A percentile compares a stretch with the other conserved stretches of the same genome.
Conservation (phyloP, 2,113 vertebrate genomes). For the Hyperopisus bebe region DNA sequence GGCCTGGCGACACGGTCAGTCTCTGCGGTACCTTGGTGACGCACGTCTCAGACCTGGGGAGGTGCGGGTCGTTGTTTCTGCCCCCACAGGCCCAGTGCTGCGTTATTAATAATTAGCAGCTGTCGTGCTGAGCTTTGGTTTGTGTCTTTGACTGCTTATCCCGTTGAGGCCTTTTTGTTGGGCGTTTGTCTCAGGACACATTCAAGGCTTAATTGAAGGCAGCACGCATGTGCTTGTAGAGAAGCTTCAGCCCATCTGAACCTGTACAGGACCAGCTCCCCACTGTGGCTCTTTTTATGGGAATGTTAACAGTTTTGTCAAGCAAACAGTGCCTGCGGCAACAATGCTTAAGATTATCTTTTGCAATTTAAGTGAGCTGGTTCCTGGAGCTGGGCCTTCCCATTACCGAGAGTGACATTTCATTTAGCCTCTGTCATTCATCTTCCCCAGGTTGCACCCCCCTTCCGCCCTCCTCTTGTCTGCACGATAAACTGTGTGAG, state of each 20-base stretch:
- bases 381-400: constrained; percentile 54
- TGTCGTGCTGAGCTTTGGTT: not conserved
- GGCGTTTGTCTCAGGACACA: not conserved
- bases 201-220: not conserved
- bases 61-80: not conserved
- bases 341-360: constrained; percentile 59
- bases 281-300: constrained; percentile 37
- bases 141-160: not conserved
- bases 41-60: not conserved
- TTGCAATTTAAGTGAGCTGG: constrained; percentile 62
- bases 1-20: not conserved
- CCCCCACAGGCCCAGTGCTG: not conserved
- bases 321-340: constrained; percentile 46
- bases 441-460: constrained; percentile 43
- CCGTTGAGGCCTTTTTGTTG: not conserved
- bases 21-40: not conserved
- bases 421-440: constrained; percentile 65
- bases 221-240: not conserved
- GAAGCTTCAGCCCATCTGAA: not conserved
- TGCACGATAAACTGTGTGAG: constrained; percentile 18
- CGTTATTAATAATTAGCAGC: not conserved
- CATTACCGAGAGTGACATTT: constrained; percentile 64
- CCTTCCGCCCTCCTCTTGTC: constrained; percentile 16
- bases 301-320: constrained; percentile 60
- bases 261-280: not conserved